These are phyloP conservation scores for Neelides sp. DNA, from an alignment of 1,140 invertebrate genomes.

Conservation along the genomic window DNA sequence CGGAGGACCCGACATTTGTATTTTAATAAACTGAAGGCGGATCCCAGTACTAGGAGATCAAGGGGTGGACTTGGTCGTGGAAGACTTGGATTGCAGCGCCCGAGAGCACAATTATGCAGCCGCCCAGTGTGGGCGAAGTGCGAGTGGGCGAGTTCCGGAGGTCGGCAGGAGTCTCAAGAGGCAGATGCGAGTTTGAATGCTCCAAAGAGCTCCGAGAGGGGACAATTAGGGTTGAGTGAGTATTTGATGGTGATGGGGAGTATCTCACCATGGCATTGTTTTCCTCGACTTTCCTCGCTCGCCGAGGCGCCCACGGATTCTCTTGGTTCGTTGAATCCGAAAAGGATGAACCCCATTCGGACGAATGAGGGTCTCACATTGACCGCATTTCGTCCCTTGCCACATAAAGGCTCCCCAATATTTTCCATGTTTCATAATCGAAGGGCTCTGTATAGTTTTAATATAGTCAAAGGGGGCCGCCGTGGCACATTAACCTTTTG, in stretches of 20 bases:
- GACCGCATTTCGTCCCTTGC: constrained; percentile 20
- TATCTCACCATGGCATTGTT: constrained; percentile 22
- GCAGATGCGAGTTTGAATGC: no score
- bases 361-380: constrained; percentile 9
- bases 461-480: constrained; percentile 30
- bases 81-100: no score
- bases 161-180: no score
- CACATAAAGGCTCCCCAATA: constrained; percentile 11
- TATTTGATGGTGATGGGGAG: constrained; percentile 37
- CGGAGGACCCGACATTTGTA: no score
- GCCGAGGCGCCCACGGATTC: constrained; percentile 29
- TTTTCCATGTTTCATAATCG: constrained; percentile 15
- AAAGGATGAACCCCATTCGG: constrained; percentile 27
- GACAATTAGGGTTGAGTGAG: constrained; percentile 31
- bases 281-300: constrained; percentile 17
- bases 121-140: no score
- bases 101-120: no score
- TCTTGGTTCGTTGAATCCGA: constrained; percentile 25
- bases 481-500: no score
- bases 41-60: no score
- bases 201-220: no score
- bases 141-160: no score
- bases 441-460: constrained; percentile 26
- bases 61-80: no score
- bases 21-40: no score